A percentile compares a stretch with the other conserved stretches of the same genome.
Evolutionary conservation across 2,113 vertebrate species (phyloP).

Genomic region (Bostrychus sinensis): DNA sequence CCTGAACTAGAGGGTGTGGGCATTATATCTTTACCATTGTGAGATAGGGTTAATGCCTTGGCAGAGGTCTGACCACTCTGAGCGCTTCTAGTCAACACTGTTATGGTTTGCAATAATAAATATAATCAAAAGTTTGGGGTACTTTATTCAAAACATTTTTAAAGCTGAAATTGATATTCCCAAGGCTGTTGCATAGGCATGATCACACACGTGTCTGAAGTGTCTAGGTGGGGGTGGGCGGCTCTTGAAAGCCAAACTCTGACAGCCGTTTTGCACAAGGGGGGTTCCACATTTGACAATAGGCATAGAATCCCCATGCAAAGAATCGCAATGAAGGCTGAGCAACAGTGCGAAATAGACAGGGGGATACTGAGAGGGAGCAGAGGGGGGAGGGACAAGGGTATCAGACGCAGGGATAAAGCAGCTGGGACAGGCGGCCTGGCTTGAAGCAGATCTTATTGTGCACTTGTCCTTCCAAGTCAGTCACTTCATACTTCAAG

Average conservation of each 20-base stretch:
- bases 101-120: not conserved
- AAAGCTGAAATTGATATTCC: constrained; percentile 5
- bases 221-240: constrained; percentile 38
- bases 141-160: not conserved
- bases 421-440: constrained; percentile 72
- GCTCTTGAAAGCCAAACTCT: constrained; percentile 55
- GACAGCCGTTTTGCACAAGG: constrained; percentile 51
- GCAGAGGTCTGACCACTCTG: no score
- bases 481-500: constrained; percentile 19
- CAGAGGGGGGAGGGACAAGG: constrained; percentile 25
- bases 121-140: not conserved
- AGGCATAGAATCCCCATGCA: constrained; percentile 37
- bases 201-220: constrained; percentile 35
- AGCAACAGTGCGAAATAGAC: constrained; percentile 32
- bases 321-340: constrained; percentile 21
- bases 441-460: constrained; percentile 70
- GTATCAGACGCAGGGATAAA: constrained; percentile 67
- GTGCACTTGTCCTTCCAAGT: constrained; percentile 63
- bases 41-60: no score
- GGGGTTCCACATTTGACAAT: constrained; percentile 54
- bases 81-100: no score
- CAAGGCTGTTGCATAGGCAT: not conserved
- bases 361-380: constrained; percentile 12
- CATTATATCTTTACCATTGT: no score
- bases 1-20: no score